Conservation (phyloP, 2,113 vertebrate species). For the Gavia stellata region DNA sequence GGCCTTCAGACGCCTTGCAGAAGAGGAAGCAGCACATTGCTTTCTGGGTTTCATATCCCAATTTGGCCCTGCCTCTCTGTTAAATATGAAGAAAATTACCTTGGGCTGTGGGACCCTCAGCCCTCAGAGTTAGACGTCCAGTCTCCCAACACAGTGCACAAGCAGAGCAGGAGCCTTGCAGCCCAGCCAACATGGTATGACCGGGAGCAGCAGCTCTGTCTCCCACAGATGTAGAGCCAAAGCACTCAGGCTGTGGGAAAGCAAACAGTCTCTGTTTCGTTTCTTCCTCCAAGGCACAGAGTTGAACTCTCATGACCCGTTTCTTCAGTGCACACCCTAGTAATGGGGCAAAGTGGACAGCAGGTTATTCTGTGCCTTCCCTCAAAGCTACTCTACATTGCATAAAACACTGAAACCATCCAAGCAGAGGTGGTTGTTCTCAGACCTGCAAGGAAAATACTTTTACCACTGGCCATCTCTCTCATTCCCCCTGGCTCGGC, state of each 20-base stretch:
- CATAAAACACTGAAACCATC: not conserved
- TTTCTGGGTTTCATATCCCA: not conserved
- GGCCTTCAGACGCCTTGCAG: not conserved
- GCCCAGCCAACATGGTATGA: not conserved
- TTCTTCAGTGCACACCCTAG: not conserved
- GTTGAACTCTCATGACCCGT: not conserved
- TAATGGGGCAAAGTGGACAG: not conserved
- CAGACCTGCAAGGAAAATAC: not conserved
- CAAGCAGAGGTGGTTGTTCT: not conserved
- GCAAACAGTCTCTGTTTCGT: accelerated
- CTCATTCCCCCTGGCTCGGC: not conserved
- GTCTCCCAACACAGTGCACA: not conserved
- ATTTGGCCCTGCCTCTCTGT: not conserved
- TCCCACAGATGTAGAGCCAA: not conserved
- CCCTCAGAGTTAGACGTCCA: no score
- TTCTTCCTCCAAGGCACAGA: not conserved
- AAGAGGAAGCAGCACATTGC: not conserved
- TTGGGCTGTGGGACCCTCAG: not conserved
- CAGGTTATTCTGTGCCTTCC: not conserved
- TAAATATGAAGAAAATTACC: not conserved
- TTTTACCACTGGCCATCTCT: not conserved
- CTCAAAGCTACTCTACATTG: not conserved
- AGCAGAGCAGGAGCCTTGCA: not conserved
- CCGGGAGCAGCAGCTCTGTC: not conserved
- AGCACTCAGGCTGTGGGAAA: not conserved